Evolutionary conservation across 2,888 invertebrate genomes (phyloP).

Genomic region (Ophonus ardosiacus): DNA sequence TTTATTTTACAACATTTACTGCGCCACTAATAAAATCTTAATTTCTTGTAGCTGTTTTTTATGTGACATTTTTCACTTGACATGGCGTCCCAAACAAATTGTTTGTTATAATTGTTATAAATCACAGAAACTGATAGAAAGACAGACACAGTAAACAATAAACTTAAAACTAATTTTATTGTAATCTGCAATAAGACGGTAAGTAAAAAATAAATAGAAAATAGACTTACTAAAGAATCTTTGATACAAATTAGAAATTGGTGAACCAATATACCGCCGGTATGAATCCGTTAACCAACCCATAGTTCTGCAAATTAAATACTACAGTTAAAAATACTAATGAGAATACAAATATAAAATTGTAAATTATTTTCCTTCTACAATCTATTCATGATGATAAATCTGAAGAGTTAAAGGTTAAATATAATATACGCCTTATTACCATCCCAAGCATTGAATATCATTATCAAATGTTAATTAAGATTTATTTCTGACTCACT

Average conservation of each 20-base stretch:
- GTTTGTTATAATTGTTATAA: too few relatives aligned
- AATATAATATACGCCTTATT: conserved; percentile 6
- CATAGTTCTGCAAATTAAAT: not conserved
- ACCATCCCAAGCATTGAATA: not conserved
- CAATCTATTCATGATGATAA: not conserved
- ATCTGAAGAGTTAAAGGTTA: conserved; percentile 14
- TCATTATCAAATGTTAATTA: conserved; percentile 18
- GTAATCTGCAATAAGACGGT: too few relatives aligned
- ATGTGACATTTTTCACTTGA: too few relatives aligned
- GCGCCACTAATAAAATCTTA: too few relatives aligned
- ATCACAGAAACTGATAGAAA: too few relatives aligned
- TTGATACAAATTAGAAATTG: not conserved
- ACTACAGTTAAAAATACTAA: not conserved
- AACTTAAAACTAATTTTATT: too few relatives aligned
- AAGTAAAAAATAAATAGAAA: not conserved
- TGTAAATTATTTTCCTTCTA: not conserved
- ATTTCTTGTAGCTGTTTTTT: too few relatives aligned
- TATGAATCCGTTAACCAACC: not conserved
- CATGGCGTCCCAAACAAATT: too few relatives aligned
- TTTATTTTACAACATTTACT: too few relatives aligned
- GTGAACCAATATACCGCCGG: not conserved
- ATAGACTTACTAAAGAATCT: not conserved
- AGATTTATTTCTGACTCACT: not conserved
- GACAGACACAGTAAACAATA: too few relatives aligned
- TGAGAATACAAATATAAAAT: not conserved